Percentiles rank a stretch among this genome's conserved stretches.
Evolutionary conservation across 2,797 vertebrate species (phyloP).

Genomic region (Erithacus rubecula): DNA sequence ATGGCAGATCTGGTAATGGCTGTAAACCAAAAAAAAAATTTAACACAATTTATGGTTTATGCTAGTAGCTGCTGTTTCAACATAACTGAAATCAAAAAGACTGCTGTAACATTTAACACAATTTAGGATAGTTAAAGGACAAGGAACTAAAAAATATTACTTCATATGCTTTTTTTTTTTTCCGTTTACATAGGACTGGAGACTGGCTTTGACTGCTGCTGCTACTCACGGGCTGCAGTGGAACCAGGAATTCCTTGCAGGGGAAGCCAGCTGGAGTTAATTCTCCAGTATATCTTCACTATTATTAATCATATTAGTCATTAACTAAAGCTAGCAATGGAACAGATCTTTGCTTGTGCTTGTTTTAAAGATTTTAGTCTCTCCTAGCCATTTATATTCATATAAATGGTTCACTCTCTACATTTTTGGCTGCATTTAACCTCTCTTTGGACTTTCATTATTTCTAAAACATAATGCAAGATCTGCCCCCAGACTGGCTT

Average conservation of each 20-base stretch:
- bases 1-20: neutral
- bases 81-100: neutral
- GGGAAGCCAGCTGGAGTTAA: neutral
- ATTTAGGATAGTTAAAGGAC: neutral
- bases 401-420: neutral
- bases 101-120: neutral
- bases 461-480: neutral
- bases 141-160: neutral
- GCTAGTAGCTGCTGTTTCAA: neutral
- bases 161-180: neutral
- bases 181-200: neutral
- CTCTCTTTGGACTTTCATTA: neutral
- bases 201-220: neutral
- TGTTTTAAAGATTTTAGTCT: neutral
- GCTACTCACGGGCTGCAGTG: neutral
- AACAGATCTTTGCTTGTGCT: neutral
- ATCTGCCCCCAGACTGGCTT: neutral
- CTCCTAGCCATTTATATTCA: neutral
- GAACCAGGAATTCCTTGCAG: neutral
- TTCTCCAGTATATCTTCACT: neutral
- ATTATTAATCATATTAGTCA: neutral
- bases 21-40: neutral
- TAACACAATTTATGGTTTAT: neutral
- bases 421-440: neutral
- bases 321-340: neutral